phyloP scores from a whole-genome alignment of 2,888 invertebrate genomes.

The Cosmia trapezina region DNA sequence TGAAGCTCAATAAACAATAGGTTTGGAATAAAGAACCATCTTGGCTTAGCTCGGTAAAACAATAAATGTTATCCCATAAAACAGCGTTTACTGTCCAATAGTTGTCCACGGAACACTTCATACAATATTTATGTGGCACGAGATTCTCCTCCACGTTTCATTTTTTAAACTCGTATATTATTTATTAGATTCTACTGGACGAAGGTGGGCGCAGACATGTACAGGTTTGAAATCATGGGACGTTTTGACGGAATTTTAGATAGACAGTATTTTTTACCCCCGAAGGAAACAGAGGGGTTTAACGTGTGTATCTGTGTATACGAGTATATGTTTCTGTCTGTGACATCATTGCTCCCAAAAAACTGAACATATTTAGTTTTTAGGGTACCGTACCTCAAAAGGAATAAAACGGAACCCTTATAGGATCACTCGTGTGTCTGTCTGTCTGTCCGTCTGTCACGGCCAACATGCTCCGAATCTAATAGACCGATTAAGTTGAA shows the following conservation, averaged over 20 bases:
- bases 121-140: slow-evolving; percentile 85
- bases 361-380: no score
- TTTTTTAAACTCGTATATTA: slow-evolving; percentile 72
- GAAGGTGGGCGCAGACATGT: slow-evolving; percentile 36
- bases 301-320: no score
- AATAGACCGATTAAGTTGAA: no score
- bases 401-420: no score
- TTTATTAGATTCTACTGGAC: slow-evolving; percentile 65
- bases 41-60: slow-evolving; percentile 81
- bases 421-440: no score
- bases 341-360: no score
- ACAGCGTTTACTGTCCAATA: slow-evolving; percentile 86
- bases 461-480: no score
- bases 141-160: slow-evolving; percentile 61
- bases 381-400: no score
- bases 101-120: slow-evolving; percentile 83
- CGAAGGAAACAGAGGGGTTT: no score
- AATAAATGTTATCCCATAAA: slow-evolving; percentile 88
- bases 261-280: background rate
- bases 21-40: slow-evolving; percentile 72
- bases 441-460: no score
- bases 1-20: slow-evolving; percentile 76
- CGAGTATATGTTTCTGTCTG: no score
- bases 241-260: slow-evolving; percentile 17
- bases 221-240: slow-evolving; percentile 21